These are phyloP conservation scores for Bos indicus DNA, from an alignment of 2,113 vertebrate species.

Conservation along the genomic window DNA sequence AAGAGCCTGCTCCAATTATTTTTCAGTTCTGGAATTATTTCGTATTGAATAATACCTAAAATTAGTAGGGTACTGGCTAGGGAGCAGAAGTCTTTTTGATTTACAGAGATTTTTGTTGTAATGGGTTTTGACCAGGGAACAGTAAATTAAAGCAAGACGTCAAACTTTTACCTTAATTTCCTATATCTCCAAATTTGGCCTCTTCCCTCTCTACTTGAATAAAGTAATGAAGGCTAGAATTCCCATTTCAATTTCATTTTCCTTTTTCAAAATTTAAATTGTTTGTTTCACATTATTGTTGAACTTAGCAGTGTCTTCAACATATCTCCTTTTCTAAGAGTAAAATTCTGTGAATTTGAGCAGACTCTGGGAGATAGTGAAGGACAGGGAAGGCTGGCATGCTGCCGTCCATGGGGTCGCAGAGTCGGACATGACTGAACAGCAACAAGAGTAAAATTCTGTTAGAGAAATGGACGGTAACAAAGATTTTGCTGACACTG, in stretches of 20 bases:
- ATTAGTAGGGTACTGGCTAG: conserved; percentile 27
- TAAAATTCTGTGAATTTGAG: not conserved
- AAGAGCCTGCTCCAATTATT: conserved; percentile 41
- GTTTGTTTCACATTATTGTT: not conserved
- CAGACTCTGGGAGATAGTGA: not conserved
- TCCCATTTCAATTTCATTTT: not conserved
- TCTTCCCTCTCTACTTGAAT: not conserved
- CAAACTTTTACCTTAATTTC: conserved; percentile 47
- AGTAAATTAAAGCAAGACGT: conserved; percentile 50
- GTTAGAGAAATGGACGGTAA: not conserved
- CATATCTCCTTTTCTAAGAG: not conserved
- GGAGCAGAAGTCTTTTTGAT: conserved; percentile 55
- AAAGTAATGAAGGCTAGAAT: not conserved
- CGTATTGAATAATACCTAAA: conserved; percentile 48
- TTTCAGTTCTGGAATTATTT: conserved; percentile 60
- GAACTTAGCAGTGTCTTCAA: conserved; percentile 8
- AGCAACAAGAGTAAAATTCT: not conserved
- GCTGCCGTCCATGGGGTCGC: not conserved
- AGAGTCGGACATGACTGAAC: not conserved
- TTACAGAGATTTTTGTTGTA: conserved; percentile 49
- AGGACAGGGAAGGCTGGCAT: not conserved
- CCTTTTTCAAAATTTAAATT: conserved; percentile 21
- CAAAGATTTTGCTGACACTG: not conserved
- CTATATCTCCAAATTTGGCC: not conserved
- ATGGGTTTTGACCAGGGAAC: conserved; percentile 44